Evolutionary conservation across 2,797 vertebrate genomes (phyloP), one percentile per base, ranked within the genome.

Genomic region (Danio kyathit): DNA sequence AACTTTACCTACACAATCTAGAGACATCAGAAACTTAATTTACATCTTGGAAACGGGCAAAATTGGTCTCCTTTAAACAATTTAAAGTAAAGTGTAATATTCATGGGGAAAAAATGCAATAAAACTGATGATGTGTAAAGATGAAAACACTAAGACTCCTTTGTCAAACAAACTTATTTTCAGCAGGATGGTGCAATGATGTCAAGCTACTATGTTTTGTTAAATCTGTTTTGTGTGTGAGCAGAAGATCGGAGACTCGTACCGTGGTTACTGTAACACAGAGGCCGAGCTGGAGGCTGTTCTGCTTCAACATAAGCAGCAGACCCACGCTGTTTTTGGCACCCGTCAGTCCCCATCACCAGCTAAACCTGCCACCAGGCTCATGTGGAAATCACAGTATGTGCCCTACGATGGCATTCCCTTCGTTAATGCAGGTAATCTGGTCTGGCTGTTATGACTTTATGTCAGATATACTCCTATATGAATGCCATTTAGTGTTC

Each of bases 331-430:
- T 11, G 93, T 95, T 61, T 95, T 95, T 90, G 95, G 95, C 9
- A 96, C 95, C 0, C 93, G 94, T 63, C 95, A 96, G 82, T 96
- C 95, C 79, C 95, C 95, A 54, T 96, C 94, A 83, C 94, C 93
- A 48, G 94, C 94, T 87, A 96, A 95, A 87, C 92, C 94, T 0
- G 95, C 95, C 89, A 94, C 94, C 52, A 92, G 94, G n/a, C 90
- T 96, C 84, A 96, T 95, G 95, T 96, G 95, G 95, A 95, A 95
- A 86, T 96, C 95, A 19, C 95, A 96, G 85, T 96, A 96, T 87
- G 95, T 95, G 80, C 94, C 95, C 19, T 96, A 96, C 84, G 95
- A 96, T 80, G 95, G 94, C 88, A 94, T 96, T 77, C 95, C 95
- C 19, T 95, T 96, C 89, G 92, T 96, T 85, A 96, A 96, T 88